Conservation (phyloP, 2,888 invertebrate genomes). For the Aquatica leii region DNA sequence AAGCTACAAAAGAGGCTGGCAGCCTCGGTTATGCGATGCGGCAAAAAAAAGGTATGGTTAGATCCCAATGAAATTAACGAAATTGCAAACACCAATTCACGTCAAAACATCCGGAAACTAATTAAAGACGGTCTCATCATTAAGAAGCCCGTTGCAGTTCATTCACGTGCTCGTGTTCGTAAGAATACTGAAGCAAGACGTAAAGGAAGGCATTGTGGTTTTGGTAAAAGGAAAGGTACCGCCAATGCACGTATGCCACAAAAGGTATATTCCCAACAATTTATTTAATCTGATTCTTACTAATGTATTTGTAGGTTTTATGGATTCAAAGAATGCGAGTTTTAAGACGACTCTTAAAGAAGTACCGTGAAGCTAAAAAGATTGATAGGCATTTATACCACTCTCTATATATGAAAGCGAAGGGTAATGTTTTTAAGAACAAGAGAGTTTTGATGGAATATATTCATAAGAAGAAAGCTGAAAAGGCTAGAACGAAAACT, state of each 20-base stretch:
- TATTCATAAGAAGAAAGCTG: constrained; percentile 99
- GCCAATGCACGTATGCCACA: constrained; percentile 99
- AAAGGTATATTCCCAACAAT: too few relatives aligned
- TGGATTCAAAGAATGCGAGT: constrained; percentile 98
- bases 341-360: constrained; percentile 91
- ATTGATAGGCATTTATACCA: constrained; percentile 99
- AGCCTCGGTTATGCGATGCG: constrained; percentile 98
- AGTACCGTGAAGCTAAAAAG: constrained; percentile 97
- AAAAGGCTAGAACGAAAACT: constrained; percentile 98
- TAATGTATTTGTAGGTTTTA: constrained; percentile 67
- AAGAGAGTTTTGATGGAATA: constrained; percentile 99
- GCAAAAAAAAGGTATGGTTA: constrained; percentile 99
- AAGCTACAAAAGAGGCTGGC: constrained; percentile 99
- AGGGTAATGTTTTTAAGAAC: constrained; percentile 98
- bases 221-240: constrained; percentile 99
- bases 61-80: constrained; percentile 99
- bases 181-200: constrained; percentile 97
- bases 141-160: constrained; percentile 98
- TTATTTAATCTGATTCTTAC: too few relatives aligned
- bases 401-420: constrained; percentile 98
- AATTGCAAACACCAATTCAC: constrained; percentile 98
- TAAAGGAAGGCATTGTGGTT: constrained; percentile 98
- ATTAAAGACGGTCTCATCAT: constrained; percentile 99
- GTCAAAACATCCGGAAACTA: constrained; percentile 98
- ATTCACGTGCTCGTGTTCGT: constrained; percentile 96